Evolutionary conservation across 2,797 vertebrate species (phyloP).

Genomic region (Spea hammondii): DNA sequence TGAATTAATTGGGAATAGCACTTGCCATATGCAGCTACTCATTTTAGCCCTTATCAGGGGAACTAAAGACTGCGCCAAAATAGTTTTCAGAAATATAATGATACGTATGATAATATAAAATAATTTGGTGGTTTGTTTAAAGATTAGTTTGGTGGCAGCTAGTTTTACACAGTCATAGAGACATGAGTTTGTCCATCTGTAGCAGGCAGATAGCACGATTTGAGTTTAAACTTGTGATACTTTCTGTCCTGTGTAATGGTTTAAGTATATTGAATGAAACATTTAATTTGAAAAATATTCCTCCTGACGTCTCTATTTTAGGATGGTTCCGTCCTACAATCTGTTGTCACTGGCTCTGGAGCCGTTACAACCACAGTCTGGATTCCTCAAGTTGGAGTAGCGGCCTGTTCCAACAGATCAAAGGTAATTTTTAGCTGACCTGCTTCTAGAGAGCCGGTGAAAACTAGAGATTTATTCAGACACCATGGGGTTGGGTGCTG

Average conservation of each 20-base stretch:
- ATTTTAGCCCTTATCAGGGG: too few species aligned
- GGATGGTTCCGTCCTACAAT: slow-evolving; percentile 95
- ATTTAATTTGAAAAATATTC: not conserved
- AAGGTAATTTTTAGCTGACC: slow-evolving; percentile 72
- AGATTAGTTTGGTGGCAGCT: too few species aligned
- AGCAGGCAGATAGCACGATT: not conserved
- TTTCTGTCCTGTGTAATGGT: not conserved
- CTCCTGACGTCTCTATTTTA: slow-evolving; percentile 57
- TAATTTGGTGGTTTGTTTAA: too few species aligned
- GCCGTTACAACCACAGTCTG: slow-evolving; percentile 92
- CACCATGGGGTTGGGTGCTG: too few species aligned
- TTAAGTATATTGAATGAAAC: too few species aligned
- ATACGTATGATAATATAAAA: too few species aligned
- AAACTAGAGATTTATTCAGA: too few species aligned
- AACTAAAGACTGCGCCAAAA: too few species aligned
- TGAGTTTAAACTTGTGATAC: not conserved
- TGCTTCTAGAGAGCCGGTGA: not conserved
- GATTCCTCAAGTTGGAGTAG: slow-evolving; percentile 95
- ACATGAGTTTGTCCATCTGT: not conserved
- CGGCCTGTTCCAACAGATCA: slow-evolving; percentile 93
- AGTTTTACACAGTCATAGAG: too few species aligned
- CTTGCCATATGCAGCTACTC: too few species aligned
- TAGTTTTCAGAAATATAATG: too few species aligned
- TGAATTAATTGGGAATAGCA: not conserved
- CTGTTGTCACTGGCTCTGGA: slow-evolving; percentile 89